Evolutionary conservation across 2,797 vertebrate species (phyloP).

Genomic region (Dromococcyx pavoninus): DNA sequence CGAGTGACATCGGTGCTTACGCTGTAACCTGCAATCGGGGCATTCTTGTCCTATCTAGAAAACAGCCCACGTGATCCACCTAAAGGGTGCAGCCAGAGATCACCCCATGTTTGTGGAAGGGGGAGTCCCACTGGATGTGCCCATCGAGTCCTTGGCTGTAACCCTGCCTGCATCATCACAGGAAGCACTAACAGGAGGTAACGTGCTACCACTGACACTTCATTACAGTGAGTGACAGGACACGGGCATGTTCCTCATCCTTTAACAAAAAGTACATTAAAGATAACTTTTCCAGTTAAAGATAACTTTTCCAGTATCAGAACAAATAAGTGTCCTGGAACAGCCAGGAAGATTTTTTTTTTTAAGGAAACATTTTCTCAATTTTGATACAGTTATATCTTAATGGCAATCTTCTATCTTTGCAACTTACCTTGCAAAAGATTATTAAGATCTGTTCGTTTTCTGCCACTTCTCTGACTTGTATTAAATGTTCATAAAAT

Average conservation of each 20-base stretch:
- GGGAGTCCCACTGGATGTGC: constrained; percentile 78
- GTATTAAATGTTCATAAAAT: background rate
- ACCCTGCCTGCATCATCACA: background rate
- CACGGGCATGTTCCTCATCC: background rate
- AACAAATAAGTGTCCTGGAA: background rate
- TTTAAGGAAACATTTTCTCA: background rate
- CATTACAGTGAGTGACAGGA: background rate
- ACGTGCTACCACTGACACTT: background rate
- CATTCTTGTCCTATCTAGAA: constrained; percentile 62
- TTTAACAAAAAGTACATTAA: background rate
- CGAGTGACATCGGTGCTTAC: background rate
- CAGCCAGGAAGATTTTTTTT: background rate
- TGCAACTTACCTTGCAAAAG: background rate
- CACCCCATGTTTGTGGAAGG: constrained; percentile 85
- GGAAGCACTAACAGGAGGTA: background rate
- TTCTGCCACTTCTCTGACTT: background rate
- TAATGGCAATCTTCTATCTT: background rate
- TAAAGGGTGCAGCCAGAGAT: constrained; percentile 83
- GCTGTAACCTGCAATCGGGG: background rate
- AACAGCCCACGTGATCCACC: constrained; percentile 78
- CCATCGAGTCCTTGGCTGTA: constrained; percentile 80
- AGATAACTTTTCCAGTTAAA: background rate
- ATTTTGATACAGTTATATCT: background rate
- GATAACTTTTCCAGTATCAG: background rate
- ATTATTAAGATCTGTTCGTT: background rate